Evolutionary conservation across 2,113 vertebrate genomes (phyloP).

Genomic region (Mixornis gularis): DNA sequence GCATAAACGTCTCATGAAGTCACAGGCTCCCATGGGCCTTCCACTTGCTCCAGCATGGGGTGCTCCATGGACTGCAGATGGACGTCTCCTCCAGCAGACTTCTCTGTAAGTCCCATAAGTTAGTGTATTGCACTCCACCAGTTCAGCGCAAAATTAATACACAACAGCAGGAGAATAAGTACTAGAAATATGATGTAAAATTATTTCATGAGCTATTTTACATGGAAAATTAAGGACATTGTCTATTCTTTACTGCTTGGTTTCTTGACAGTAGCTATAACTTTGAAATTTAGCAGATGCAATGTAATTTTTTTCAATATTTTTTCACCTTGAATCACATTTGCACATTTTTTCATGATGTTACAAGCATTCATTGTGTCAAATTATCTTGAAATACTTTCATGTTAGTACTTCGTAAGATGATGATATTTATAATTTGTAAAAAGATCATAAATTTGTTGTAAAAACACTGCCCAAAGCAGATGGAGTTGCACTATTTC

Average conservation of each 20-base stretch:
- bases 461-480: neutral
- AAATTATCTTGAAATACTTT: neutral
- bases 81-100: neutral
- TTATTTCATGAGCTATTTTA: neutral
- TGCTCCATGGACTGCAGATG: neutral
- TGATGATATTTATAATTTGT: neutral
- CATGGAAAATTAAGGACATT: neutral
- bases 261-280: neutral
- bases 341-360: neutral
- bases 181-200: neutral
- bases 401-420: neutral
- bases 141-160: accelerated
- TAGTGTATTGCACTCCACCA: neutral
- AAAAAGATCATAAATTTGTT: neutral
- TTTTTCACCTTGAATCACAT: neutral
- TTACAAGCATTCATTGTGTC: neutral
- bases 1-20: accelerated
- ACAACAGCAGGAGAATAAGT: neutral
- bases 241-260: neutral
- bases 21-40: neutral
- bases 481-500: neutral
- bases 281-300: neutral
- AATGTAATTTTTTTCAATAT: neutral
- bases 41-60: neutral
- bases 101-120: accelerated